Evolutionary conservation across 2,113 vertebrate genomes (phyloP), one percentile per base, ranked within the genome.

Genomic region (Macheiramphus alcinus): DNA sequence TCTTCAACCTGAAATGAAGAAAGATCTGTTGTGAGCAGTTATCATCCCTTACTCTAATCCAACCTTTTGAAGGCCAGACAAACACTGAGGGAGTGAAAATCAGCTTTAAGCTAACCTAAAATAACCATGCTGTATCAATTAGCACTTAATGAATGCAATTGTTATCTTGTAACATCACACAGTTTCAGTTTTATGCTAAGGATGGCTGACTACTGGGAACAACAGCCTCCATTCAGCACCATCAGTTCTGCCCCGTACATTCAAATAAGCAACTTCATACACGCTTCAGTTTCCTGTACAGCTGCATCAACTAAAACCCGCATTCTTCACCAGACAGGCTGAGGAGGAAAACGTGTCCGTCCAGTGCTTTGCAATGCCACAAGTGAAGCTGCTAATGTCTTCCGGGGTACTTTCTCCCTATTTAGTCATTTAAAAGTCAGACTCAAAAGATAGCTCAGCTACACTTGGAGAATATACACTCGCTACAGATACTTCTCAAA

Each of bases 1-100:
- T 99, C 98, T 95, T 98, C 98, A 91, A 98, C 94, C 98, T 99
- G 96, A 80, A 95, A 73, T 29, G 1, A n/a, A 59, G 7, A n/a
- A 58, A 76, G 9, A 65, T 9, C 2, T 10, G 3, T n/a, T 26
- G 36, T 87, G 32, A 97, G 48, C 80, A 45, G 8, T 20, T 20
- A 45, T 56, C 27, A 80, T 19, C 61, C 16, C 45, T 65, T 63
- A 25, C 7, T 56, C 43, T 8, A 15, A 42, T 36, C 16, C 56
- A 45, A 7, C 21, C 18, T 58, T 45, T 2, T 19, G 11, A 85
- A 79, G 34, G 40, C 26, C 52, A 21, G 38, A 62, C 34, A 65
- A 73, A 67, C 7, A 25, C 20, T 12, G 5, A 36, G 29, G 31
- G 16, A 82, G 4, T 3, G 18, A 26, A 82, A 71, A 6, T 3